Percentiles rank a stretch among this genome's conserved stretches.
Conservation (phyloP, 1,140 invertebrate species). For the Eciton burchellii region DNA sequence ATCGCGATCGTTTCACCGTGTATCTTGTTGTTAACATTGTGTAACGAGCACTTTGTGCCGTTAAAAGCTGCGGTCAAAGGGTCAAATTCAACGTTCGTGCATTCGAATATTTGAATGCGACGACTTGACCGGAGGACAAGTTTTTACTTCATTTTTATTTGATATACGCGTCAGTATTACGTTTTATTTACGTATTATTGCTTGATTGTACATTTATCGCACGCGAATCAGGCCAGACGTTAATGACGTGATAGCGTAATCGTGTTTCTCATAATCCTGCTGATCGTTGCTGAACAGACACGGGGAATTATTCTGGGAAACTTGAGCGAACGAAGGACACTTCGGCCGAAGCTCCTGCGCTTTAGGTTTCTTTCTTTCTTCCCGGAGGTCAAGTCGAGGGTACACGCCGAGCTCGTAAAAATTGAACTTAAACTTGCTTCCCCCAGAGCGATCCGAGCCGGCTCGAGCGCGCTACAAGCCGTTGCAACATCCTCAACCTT, state of each 20-base stretch:
- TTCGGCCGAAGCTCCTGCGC: neutral
- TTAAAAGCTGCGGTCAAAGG: neutral
- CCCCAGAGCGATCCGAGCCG: neutral
- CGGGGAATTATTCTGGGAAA: no score
- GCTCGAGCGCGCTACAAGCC: neutral
- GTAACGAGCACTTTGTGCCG: slow-evolving; percentile 2
- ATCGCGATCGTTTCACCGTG: neutral
- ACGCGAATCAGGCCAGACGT: no score
- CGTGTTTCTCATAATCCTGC: no score
- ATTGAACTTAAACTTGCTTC: slow-evolving; percentile 1
- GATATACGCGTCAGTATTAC: no score
- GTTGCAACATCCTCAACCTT: slow-evolving; percentile 28
- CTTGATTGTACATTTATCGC: no score
- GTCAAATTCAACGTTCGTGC: neutral
- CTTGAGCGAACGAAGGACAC: no score
- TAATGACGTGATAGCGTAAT: no score
- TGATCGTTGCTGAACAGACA: no score
- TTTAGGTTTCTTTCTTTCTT: slow-evolving; percentile 1
- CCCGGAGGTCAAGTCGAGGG: neutral
- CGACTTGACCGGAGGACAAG: no score
- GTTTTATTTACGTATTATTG: no score
- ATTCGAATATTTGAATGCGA: neutral
- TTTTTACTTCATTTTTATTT: no score
- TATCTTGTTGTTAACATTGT: slow-evolving; percentile 19
- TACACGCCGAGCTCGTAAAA: neutral